Evolutionary conservation across 2,797 vertebrate species (phyloP), one percentile per base, ranked within the genome.

Genomic region (Chaunax sp.): DNA sequence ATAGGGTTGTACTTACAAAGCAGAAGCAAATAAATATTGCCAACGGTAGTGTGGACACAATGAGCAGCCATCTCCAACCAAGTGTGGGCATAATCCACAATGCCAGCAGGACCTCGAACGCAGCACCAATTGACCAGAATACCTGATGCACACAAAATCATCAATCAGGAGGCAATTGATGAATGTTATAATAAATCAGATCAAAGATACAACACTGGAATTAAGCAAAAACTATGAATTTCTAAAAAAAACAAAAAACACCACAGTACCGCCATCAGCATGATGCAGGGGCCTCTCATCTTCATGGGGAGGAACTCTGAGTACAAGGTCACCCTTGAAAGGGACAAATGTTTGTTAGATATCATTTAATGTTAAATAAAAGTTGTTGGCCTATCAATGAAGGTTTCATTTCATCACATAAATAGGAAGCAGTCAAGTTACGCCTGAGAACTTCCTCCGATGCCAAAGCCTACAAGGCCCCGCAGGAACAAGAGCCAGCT

Each of bases 291-390:
- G 55, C 95, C 97, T 91, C 97, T 95, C 14, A 95, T 72, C 86
- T 96, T 98, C 85, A 86, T 92, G 2, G 97, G 96, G 7, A 98
- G 96, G 82, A 98, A 97, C 76, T 98, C 97, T 0, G 96, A 94
- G 26, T 97, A 97, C 19, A 98, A 80, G 0, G 96, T 98, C 71
- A 98, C 95, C 72, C 97, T 98, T 0, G 2, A 43, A 55, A 1
- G n/a, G n/a, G n/a, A n/a, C n/a, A n/a, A n/a, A n/a, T n/a, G 12
- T 51, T 56, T 47, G 26, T 46, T 40, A 11, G 0, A 43, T 43
- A 43, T 28, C 25, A 22, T 33, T 52, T 63, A 16, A 18, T 23
- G 6, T 11, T 1, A 54, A 14, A 55, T 3, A 1, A 28, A 55
- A 35, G 41, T 12, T 53, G 5, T 54, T 12, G 11, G 23, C 40